Conservation (phyloP, 2,113 vertebrate genomes). For the Acanthochromis polyacanthus region DNA sequence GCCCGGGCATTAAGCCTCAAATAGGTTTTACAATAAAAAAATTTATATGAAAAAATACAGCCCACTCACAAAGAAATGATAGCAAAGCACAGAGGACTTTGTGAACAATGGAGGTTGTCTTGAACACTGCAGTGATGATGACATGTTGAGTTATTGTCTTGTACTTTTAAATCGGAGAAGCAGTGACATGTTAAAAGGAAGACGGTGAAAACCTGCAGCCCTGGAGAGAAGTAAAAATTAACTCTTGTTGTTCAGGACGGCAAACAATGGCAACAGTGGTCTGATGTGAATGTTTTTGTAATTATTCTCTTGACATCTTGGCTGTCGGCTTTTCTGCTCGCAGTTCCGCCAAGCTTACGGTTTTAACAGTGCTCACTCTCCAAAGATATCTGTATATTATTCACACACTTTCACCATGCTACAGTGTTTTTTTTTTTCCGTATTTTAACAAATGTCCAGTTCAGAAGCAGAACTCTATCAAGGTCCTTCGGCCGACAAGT, state of each 20-base stretch:
- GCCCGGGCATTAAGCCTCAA: not conserved
- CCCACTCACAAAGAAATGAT: not conserved
- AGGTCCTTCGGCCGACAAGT: not conserved
- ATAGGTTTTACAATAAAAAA: not conserved
- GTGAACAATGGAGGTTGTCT: not conserved
- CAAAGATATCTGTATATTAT: not conserved
- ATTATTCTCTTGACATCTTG: not conserved
- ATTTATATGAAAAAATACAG: not conserved
- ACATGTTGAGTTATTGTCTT: not conserved
- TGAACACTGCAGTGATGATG: not conserved
- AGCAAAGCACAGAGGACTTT: not conserved
- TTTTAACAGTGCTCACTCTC: not conserved
- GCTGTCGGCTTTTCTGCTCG: constrained; percentile 1
- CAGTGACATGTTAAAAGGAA: not conserved
- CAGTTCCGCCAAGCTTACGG: not conserved
- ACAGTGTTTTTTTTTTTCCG: not conserved
- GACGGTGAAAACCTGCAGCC: not conserved
- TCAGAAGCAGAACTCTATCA: not conserved
- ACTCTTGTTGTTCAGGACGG: not conserved
- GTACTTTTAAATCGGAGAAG: not conserved
- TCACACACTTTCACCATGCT: not conserved
- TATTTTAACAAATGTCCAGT: not conserved
- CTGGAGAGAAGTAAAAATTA: not conserved
- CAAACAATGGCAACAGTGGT: not conserved
- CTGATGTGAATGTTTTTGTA: not conserved